phyloP scores from a whole-genome alignment of 2,113 vertebrate species.

The Coracopsis vasa region DNA sequence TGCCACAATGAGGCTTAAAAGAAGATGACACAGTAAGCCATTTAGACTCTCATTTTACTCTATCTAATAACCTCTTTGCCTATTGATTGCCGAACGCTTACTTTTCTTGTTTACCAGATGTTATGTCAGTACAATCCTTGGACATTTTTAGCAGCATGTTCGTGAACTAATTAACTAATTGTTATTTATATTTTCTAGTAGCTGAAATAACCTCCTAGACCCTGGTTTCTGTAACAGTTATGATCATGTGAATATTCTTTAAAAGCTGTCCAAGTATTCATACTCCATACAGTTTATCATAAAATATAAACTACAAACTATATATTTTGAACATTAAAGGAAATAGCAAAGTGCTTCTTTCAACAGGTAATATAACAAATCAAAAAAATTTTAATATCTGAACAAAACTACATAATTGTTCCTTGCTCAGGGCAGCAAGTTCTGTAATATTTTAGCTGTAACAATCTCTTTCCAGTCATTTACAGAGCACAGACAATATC shows the following conservation, averaged over 20 bases:
- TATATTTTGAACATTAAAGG: background rate
- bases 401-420: background rate
- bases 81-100: background rate
- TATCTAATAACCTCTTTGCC: background rate
- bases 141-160: background rate
- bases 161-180: background rate
- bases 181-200: background rate
- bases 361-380: background rate
- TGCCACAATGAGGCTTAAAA: background rate
- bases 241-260: background rate
- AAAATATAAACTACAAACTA: background rate
- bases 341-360: background rate
- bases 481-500: background rate
- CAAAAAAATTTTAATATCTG: background rate
- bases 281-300: background rate
- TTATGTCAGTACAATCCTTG: background rate
- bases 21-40: background rate
- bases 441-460: background rate
- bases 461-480: background rate
- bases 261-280: background rate
- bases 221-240: background rate
- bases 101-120: background rate
- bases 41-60: background rate
- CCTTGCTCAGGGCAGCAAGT: background rate
- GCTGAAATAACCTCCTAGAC: background rate